phyloP scores from a whole-genome alignment of 2,113 vertebrate species.

The Pluvianellus socialis region DNA sequence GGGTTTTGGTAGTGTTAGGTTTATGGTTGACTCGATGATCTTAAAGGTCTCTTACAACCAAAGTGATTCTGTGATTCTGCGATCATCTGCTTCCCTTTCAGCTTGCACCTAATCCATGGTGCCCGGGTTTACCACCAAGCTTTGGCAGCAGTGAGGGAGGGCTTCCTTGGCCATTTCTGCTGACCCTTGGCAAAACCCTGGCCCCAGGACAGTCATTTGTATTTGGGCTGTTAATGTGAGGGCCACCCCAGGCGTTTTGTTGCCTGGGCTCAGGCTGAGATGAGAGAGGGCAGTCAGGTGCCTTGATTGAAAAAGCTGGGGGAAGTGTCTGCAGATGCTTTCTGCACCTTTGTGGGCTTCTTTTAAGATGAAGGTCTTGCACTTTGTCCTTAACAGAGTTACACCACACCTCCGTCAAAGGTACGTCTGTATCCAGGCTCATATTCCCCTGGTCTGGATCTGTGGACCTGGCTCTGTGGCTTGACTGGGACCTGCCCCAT shows the following conservation, averaged over 20 bases:
- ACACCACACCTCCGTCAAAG: background rate
- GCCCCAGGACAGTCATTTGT: background rate
- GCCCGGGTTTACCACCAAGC: background rate
- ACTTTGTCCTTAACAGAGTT: background rate
- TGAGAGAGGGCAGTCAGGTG: background rate
- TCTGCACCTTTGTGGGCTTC: background rate
- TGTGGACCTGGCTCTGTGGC: background rate
- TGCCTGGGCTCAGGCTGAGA: background rate
- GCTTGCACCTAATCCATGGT: background rate
- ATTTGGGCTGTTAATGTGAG: background rate
- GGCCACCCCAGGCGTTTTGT: background rate
- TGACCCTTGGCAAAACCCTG: background rate
- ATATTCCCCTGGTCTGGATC: background rate
- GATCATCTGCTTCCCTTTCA: background rate
- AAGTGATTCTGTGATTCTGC: no score
- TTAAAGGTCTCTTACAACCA: no score
- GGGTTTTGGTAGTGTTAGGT: no score
- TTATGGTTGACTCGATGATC: no score
- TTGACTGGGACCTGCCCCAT: background rate
- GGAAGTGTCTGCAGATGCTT: background rate
- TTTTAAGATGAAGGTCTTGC: background rate
- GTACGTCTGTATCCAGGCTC: background rate
- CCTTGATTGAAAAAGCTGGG: background rate
- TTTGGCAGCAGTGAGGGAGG: background rate
- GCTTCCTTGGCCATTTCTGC: background rate